Evolutionary conservation across 2,888 invertebrate genomes (phyloP), one percentile per base, ranked within the genome.

Genomic region (Chromoteleia sp.): DNA sequence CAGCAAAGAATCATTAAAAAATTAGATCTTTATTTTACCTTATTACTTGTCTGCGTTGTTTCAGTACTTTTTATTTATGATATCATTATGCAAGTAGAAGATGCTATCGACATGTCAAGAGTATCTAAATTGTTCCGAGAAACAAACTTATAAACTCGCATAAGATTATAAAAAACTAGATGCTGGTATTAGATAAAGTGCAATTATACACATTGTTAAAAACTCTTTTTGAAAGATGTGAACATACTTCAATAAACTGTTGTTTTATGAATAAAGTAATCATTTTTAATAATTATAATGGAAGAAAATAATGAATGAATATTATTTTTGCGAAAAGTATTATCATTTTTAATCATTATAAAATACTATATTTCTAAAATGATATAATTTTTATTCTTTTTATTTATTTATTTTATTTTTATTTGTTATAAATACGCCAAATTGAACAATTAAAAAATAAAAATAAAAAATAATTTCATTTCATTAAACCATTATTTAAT

Each of bases 81-180:
- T 52, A 29, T 54, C 67, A 67, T 67, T 67, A 67, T 52, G 41
- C 17, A 67, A 65, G 17, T 7, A 63, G 39, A 52, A 41, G 52
- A 67, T 67, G 15, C 10, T 67, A 67, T 54, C 41, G 19, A 12
- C 45, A 25, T 54, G 52, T 67, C 65, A 67, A 67, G 52, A 52
- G 65, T 52, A 39, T 54, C 54, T 67, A 54, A 67, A 67, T 67
- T 67, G 41, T 54, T 67, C 52, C 19, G 17, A 54, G 67, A 67
- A 67, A 54, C 15, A 54, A 15, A 41, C 52, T 52, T 33, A 39
- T 29, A 15, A 65, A 39, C 7, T 15, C 52, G 36, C 4, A 17
- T 21, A 29, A 14, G 50, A 65, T 50, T 36, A 63, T 21, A 21
- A 65, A 63, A 52, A 39, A 50, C 15, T 14, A 14, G 25, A 65